Evolutionary conservation across 2,888 invertebrate species (phyloP).

Genomic region (Alitta virens): DNA sequence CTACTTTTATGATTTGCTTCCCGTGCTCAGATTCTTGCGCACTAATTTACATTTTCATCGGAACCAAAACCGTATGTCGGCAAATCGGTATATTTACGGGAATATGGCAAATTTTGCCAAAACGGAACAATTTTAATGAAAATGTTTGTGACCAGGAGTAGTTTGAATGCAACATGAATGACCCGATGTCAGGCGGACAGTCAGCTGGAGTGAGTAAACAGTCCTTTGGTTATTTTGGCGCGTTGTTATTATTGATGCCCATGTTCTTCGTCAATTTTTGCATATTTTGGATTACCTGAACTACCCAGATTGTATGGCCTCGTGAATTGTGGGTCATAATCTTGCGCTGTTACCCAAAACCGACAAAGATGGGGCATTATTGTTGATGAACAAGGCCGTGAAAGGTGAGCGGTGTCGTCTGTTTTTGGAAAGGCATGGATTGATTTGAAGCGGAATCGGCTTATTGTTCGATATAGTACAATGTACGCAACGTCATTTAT

Average conservation of each 20-base stretch:
- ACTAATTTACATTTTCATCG: slow-evolving; percentile 18
- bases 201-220: slow-evolving; percentile 14
- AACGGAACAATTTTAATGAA: no score
- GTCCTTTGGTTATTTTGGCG: slow-evolving; percentile 14
- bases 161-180: no score
- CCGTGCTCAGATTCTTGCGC: slow-evolving; percentile 7
- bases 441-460: no score
- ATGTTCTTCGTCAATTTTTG: slow-evolving; percentile 8
- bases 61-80: background rate
- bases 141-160: no score
- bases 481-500: no score
- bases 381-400: slow-evolving; percentile 1
- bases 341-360: background rate
- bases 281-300: slow-evolving; percentile 3
- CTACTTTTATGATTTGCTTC: no score
- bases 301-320: background rate
- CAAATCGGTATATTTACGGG: no score
- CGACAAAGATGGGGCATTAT: slow-evolving; percentile 5
- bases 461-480: no score
- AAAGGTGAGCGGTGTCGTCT: slow-evolving; percentile 9
- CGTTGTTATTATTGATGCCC: slow-evolving; percentile 19
- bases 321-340: background rate
- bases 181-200: no score
- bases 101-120: no score
- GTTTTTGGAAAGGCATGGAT: no score